Conservation (phyloP, 2,797 vertebrate genomes). For the Oreochromis mossambicus region DNA sequence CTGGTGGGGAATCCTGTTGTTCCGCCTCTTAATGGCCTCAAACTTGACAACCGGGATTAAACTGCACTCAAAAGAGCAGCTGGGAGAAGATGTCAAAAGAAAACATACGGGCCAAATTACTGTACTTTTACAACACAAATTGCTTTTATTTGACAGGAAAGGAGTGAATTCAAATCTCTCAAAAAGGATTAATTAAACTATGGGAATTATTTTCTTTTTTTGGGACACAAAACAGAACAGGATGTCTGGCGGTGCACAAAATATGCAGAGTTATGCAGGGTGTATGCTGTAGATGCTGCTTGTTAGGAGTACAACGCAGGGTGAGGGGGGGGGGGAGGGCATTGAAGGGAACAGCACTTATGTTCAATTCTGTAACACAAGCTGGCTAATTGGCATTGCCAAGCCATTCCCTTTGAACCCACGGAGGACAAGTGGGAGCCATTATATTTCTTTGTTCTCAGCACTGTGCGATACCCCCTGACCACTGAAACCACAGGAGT, state of each 20-base stretch:
- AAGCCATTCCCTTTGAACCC: slow-evolving; percentile 62
- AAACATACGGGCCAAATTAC: not conserved
- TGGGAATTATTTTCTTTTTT: slow-evolving; percentile 11
- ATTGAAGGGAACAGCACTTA: slow-evolving; percentile 49
- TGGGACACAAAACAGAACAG: slow-evolving; percentile 7
- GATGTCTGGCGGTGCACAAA: slow-evolving; percentile 26
- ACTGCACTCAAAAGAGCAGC: slow-evolving; percentile 37
- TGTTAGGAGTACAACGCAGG: slow-evolving; percentile 35
- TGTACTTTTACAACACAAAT: not conserved
- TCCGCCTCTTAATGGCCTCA: slow-evolving; percentile 34
- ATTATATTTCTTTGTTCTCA: slow-evolving; percentile 62
- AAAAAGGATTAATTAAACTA: slow-evolving; percentile 19
- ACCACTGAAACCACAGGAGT: slow-evolving; percentile 45
- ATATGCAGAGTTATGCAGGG: slow-evolving; percentile 59
- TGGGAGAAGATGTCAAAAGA: slow-evolving; percentile 15
- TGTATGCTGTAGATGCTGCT: slow-evolving; percentile 49
- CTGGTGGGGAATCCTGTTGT: slow-evolving; percentile 34
- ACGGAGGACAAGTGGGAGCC: slow-evolving; percentile 56
- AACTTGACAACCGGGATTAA: slow-evolving; percentile 52
- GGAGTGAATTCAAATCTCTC: slow-evolving; percentile 1
- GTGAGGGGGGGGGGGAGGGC: not conserved
- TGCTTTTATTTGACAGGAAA: slow-evolving; percentile 14
- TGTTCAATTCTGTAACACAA: slow-evolving; percentile 55
- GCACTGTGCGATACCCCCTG: slow-evolving; percentile 35
- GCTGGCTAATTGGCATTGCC: slow-evolving; percentile 67